Evolutionary conservation across 1,140 invertebrate species (phyloP), one percentile per base, ranked within the genome.

Genomic region (Papilio dardanus): DNA sequence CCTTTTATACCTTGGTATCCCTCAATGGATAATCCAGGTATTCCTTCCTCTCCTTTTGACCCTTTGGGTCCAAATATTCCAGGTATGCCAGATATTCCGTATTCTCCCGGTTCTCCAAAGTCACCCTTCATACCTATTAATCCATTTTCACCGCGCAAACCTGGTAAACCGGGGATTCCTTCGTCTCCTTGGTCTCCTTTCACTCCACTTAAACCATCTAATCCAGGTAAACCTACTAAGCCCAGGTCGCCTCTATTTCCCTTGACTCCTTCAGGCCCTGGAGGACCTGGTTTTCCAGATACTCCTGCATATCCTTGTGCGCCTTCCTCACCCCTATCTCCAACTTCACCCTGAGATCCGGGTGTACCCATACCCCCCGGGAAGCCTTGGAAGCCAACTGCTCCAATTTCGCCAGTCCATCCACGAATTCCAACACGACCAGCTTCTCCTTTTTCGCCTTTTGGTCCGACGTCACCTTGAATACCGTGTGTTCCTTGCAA

Each of bases 131-230:
- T 12, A 19, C 94, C 94, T n/a, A 71, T 77, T n/a, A 77, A n/a
- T 77, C 95, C 94, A 78, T 89, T 86, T 50, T 94, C 91, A 76
- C 96, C 95, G n/a, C 89, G 87, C n/a, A 78, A 67, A 46, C 94
- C 94, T 82, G 85, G 77, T 40, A 74, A 42, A 62, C 90, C 91
- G 14, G 65, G 58, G 7, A 75, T 75, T 8, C 89, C 89, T 19
- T 86, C 81, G 50, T 95, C 94, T 19, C 97, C 97, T 4, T 85
- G 74, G 16, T 95, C 94, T 76, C 96, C 97, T 89, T 97, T 96
- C 16, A 94, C 91, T 69, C 96, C 97, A 77, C 94, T 95, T 74
- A 94, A 95, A 1, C 95, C 88, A 54, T 93, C 93, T 50, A 74
- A 12, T n/a, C 90, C 90, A 31, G 65, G 21, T 73, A 69, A 35